A percentile compares a stretch with the other conserved stretches of the same genome.
These are phyloP conservation scores for Cranoglanis bouderius DNA, from an alignment of 2,113 vertebrate species.

Conservation along the genomic window DNA sequence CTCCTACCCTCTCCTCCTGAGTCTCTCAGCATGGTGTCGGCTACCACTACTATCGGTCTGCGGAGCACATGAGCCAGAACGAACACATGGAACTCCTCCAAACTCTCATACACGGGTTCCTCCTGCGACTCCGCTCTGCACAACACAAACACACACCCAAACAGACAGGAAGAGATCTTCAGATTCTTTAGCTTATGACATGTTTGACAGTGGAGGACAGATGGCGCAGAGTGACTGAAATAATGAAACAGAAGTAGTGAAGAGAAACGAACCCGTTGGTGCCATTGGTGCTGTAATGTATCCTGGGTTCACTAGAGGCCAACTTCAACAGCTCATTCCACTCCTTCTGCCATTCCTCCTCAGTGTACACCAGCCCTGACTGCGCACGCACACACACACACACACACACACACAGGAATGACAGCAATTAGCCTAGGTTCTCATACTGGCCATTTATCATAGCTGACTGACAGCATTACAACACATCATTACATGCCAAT, in stretches of 20 bases:
- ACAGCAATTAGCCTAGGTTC: constrained; percentile 6
- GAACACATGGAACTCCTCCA: constrained; percentile 97
- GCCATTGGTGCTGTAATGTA: constrained; percentile 86
- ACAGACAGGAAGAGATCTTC: background rate
- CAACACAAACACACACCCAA: constrained; percentile 23
- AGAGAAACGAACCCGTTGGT: constrained; percentile 75
- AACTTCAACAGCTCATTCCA: constrained; percentile 93
- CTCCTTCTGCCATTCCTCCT: constrained; percentile 98
- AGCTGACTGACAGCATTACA: background rate
- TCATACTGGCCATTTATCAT: background rate
- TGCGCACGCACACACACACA: constrained; percentile 60
- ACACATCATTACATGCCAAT: background rate
- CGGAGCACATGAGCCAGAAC: constrained; percentile 91
- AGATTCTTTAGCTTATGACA: background rate
- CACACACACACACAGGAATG: constrained; percentile 28
- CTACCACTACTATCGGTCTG: constrained; percentile 93
- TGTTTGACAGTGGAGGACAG: too few relatives aligned
- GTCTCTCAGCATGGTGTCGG: constrained; percentile 96
- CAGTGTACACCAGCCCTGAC: constrained; percentile 96
- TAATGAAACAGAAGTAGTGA: background rate
- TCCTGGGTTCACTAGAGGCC: constrained; percentile 86
- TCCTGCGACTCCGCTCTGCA: constrained; percentile 84
- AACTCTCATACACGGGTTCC: constrained; percentile 94
- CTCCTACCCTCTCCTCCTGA: constrained; percentile 90
- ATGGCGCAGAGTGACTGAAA: background rate